phyloP scores from a whole-genome alignment of 2,888 invertebrate genomes.

The Coelinius sp. region DNA sequence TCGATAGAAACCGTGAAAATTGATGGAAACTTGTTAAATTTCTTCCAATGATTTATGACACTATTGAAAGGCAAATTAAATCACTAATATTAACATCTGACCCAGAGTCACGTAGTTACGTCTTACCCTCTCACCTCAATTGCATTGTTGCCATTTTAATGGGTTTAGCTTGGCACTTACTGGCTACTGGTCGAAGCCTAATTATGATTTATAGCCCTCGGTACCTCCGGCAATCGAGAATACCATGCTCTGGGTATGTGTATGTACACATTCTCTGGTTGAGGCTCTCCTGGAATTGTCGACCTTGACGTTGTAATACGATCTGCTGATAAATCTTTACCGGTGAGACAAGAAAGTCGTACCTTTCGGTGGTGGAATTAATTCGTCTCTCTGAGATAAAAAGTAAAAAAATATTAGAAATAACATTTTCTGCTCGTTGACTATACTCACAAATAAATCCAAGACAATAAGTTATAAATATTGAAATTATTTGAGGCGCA shows the following conservation, averaged over 20 bases:
- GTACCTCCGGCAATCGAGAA: conserved; percentile 24
- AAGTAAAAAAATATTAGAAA: conserved; percentile 29
- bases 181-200: conserved; percentile 63
- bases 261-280: background rate
- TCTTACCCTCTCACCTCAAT: conserved; percentile 47
- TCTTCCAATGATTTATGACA: conserved; percentile 6
- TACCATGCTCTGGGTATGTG: conserved; percentile 13
- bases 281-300: conserved; percentile 10
- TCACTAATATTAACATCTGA: conserved; percentile 15
- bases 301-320: conserved; percentile 30
- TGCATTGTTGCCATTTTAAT: conserved; percentile 65
- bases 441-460: conserved; percentile 56
- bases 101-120: conserved; percentile 15
- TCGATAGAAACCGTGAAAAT: too few relatives aligned
- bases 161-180: conserved; percentile 59
- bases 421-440: conserved; percentile 39
- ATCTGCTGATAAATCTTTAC: conserved; percentile 25
- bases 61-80: conserved; percentile 19
- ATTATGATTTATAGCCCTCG: conserved; percentile 66
- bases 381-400: background rate
- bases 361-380: conserved; percentile 24
- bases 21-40: background rate
- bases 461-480: conserved; percentile 70
- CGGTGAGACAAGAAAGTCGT: conserved; percentile 30
- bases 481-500: conserved; percentile 58